Percentiles rank a stretch among this genome's conserved stretches.
phyloP scores from a whole-genome alignment of 2,113 vertebrate genomes.

The Rhombomys opimus region DNA sequence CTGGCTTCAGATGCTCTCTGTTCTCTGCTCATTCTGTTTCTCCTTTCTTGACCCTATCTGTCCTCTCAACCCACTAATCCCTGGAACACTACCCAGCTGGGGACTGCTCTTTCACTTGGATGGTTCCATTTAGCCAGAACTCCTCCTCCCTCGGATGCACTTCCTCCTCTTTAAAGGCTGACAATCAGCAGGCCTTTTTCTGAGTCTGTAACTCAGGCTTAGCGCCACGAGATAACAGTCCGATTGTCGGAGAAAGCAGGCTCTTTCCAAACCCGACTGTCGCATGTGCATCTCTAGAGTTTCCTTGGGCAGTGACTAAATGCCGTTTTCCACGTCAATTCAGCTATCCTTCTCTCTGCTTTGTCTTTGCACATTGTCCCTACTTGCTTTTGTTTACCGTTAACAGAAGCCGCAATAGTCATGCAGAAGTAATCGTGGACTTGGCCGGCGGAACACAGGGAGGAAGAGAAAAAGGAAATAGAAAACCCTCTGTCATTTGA shows the following conservation, averaged over 20 bases:
- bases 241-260: constrained; percentile 62
- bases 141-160: constrained; percentile 70
- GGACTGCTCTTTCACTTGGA: constrained; percentile 71
- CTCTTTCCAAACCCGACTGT: constrained; percentile 54
- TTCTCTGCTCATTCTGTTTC: constrained; percentile 71
- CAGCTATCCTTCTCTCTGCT: constrained; percentile 60
- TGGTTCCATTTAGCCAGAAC: constrained; percentile 71
- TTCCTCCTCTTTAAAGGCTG: constrained; percentile 78
- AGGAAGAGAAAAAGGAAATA: constrained; percentile 64
- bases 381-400: constrained; percentile 80
- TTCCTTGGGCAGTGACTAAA: constrained; percentile 43
- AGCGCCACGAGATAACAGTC: constrained; percentile 53
- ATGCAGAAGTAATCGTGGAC: constrained; percentile 80
- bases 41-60: constrained; percentile 77
- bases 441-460: constrained; percentile 59
- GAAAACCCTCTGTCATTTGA: constrained; percentile 54
- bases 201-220: constrained; percentile 65
- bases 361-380: constrained; percentile 61
- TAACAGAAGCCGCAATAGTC: constrained; percentile 79
- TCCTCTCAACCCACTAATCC: constrained; percentile 78
- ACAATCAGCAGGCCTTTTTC: constrained; percentile 75
- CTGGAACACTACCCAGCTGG: constrained; percentile 77
- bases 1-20: constrained; percentile 72
- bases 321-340: constrained; percentile 67
- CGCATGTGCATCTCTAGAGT: constrained; percentile 19